Evolutionary conservation across 1,140 invertebrate genomes (phyloP).

Genomic region (Drosophila malerkotliana): DNA sequence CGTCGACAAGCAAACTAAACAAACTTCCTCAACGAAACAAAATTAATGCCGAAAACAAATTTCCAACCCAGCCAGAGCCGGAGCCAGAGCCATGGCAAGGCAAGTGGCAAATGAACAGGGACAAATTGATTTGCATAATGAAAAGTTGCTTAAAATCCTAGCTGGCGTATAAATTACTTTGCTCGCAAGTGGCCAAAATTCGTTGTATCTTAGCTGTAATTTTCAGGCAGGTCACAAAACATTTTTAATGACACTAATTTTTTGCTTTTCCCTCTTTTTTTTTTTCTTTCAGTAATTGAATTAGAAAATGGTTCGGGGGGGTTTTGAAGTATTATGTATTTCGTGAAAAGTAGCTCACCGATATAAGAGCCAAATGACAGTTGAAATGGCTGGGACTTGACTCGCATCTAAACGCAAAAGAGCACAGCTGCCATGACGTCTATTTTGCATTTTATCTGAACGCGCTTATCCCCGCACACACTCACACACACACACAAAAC

Average conservation of each 20-base stretch:
- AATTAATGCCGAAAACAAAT: constrained; percentile 64
- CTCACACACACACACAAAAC: neutral
- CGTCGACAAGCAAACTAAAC: constrained; percentile 52
- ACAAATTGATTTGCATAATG: constrained; percentile 78
- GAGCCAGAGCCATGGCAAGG: neutral
- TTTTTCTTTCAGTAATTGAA: constrained; percentile 58
- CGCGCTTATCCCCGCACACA: constrained; percentile 23
- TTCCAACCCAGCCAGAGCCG: constrained; percentile 13
- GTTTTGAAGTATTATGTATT: neutral
- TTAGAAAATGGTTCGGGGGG: constrained; percentile 28
- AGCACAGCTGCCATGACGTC: constrained; percentile 29
- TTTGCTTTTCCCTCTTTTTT: constrained; percentile 5
- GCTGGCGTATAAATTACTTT: constrained; percentile 57
- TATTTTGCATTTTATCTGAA: constrained; percentile 73
- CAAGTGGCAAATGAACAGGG: constrained; percentile 8
- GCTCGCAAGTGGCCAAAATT: constrained; percentile 34
- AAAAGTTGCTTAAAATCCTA: constrained; percentile 62
- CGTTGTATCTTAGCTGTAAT: constrained; percentile 14
- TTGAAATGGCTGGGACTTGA: constrained; percentile 28
- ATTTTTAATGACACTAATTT: constrained; percentile 57
- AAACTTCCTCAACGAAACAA: constrained; percentile 43
- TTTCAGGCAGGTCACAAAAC: constrained; percentile 58
- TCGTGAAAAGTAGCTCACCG: neutral
- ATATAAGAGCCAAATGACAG: constrained; percentile 17
- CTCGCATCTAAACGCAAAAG: constrained; percentile 24